Conservation (phyloP, 2,797 vertebrate genomes). For the Jordanella pulchra region DNA sequence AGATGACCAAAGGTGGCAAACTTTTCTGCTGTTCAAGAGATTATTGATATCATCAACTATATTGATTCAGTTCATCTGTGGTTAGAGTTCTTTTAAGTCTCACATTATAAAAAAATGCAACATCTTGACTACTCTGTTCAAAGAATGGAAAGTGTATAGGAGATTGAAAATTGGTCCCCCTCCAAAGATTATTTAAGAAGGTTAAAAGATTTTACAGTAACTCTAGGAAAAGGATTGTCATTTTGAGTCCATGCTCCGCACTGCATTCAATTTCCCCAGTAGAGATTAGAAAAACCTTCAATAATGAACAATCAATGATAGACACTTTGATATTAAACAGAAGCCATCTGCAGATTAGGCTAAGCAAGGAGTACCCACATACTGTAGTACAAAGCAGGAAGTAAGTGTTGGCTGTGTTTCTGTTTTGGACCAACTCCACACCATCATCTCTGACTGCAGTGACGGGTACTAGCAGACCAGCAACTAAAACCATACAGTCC, state of each 20-base stretch:
- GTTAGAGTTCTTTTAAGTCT: neutral
- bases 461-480: neutral
- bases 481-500: neutral
- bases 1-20: too few relatives aligned
- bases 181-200: neutral
- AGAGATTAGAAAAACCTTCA: neutral
- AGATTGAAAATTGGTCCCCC: neutral
- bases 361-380: neutral
- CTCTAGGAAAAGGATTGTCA: neutral
- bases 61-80: too few relatives aligned
- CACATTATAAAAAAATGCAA: neutral
- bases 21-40: too few relatives aligned
- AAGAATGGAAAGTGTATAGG: neutral
- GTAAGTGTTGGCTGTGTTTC: neutral
- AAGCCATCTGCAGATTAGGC: neutral
- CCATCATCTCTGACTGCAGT: neutral
- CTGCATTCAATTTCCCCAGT: neutral
- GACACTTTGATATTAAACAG: neutral
- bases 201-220: neutral
- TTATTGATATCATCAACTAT: too few relatives aligned
- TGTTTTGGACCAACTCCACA: neutral
- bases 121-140: neutral
- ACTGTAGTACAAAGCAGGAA: neutral
- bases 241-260: neutral
- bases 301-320: neutral